phyloP scores from a whole-genome alignment of 2,113 vertebrate species.

The Bucco capensis region DNA sequence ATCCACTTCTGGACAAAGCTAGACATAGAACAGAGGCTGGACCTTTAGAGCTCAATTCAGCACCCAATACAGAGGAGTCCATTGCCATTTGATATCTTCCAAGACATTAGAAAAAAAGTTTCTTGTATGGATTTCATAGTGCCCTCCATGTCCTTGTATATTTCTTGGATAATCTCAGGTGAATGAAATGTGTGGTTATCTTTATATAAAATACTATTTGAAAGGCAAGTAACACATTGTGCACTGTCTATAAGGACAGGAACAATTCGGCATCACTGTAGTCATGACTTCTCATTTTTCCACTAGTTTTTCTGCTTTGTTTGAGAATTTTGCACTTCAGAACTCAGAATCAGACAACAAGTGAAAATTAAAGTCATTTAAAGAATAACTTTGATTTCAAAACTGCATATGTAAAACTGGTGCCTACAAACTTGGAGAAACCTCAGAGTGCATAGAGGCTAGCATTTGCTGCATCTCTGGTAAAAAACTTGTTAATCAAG shows the following conservation, averaged over 20 bases:
- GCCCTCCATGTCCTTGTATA: too few relatives aligned
- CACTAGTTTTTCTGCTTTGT: too few relatives aligned
- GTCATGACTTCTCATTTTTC: too few relatives aligned
- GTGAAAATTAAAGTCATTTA: too few relatives aligned
- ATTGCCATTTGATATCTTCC: neutral
- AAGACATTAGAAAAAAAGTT: neutral
- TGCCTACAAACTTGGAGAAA: neutral
- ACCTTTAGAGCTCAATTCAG: neutral
- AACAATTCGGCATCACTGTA: too few relatives aligned
- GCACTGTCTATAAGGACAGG: too few relatives aligned
- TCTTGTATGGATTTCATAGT: neutral
- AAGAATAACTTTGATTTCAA: too few relatives aligned
- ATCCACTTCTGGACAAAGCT: neutral
- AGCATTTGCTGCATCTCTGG: neutral
- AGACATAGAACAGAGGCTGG: neutral
- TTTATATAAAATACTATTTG: too few relatives aligned
- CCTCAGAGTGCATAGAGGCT: neutral
- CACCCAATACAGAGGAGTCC: neutral
- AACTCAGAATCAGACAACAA: too few relatives aligned
- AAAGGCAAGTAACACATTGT: too few relatives aligned
- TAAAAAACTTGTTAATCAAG: neutral
- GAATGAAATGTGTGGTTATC: neutral
- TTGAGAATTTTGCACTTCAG: too few relatives aligned
- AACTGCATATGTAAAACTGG: too few relatives aligned
- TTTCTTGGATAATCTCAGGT: neutral